phyloP scores from a whole-genome alignment of 2,797 vertebrate genomes.

The Ataeniobius toweri region DNA sequence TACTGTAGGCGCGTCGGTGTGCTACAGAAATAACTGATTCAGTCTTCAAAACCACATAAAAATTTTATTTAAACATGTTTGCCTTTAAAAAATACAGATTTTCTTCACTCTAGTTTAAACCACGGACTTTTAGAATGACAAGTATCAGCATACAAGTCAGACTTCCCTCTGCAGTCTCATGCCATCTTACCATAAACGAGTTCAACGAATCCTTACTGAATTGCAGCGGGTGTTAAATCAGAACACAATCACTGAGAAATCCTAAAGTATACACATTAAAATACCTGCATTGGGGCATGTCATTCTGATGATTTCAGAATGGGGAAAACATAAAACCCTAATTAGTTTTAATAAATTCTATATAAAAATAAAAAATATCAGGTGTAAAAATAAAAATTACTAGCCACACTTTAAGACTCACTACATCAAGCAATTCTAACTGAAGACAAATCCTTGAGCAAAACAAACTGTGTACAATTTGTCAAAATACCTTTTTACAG shows the following conservation, averaged over 20 bases:
- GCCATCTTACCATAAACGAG: not conserved
- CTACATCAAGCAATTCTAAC: not conserved
- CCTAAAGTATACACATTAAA: not conserved
- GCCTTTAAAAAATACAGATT: not conserved
- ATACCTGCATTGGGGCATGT: not conserved
- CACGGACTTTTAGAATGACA: not conserved
- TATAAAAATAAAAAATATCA: not conserved
- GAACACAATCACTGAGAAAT: not conserved
- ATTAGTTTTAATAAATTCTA: not conserved
- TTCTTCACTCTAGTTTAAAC: not conserved
- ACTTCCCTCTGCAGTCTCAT: too few relatives aligned
- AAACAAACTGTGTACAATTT: not conserved
- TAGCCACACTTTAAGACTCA: not conserved
- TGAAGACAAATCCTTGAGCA: not conserved
- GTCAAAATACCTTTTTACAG: not conserved
- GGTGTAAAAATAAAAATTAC: not conserved
- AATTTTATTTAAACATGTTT: not conserved
- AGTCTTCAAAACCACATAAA: not conserved
- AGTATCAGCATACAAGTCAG: not conserved
- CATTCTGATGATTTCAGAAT: not conserved
- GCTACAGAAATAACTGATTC: not conserved
- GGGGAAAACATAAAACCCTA: not conserved
- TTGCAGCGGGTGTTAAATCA: not conserved
- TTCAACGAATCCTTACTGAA: not conserved
- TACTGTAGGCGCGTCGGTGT: not conserved